Evolutionary conservation across 1,140 invertebrate genomes (phyloP).

Genomic region (Alviniconcha marisindica): DNA sequence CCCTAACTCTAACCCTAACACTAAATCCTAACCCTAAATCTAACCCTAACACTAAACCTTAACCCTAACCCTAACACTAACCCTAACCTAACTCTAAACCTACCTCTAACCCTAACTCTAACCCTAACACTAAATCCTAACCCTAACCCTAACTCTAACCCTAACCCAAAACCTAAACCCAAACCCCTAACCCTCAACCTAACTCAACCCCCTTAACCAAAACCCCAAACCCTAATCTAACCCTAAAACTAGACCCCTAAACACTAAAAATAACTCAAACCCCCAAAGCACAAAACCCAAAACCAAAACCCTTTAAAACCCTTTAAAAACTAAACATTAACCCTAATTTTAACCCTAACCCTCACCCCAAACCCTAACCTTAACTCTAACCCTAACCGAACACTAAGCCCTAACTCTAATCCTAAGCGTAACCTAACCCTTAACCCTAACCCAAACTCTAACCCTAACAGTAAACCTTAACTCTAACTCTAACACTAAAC

Average conservation of each 20-base stretch:
- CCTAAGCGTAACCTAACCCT: constrained; percentile 58
- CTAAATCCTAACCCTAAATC: constrained; percentile 46
- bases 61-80: constrained; percentile 47
- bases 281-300: constrained; percentile 41
- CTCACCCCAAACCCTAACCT: constrained; percentile 44
- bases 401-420: constrained; percentile 53
- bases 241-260: constrained; percentile 48
- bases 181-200: constrained; percentile 48
- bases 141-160: constrained; percentile 56
- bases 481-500: constrained; percentile 57
- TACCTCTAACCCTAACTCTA: constrained; percentile 44
- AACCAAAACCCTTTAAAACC: constrained; percentile 47
- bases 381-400: constrained; percentile 52
- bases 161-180: constrained; percentile 53
- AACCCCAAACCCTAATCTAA: constrained; percentile 49
- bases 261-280: constrained; percentile 45
- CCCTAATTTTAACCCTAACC: constrained; percentile 49
- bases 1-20: constrained; percentile 44
- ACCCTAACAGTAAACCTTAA: constrained; percentile 56
- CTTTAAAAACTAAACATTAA: constrained; percentile 46
- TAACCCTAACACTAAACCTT: constrained; percentile 44
- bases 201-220: constrained; percentile 51
- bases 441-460: constrained; percentile 62
- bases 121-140: constrained; percentile 52
- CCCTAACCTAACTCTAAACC: constrained; percentile 48